A percentile compares a stretch with the other conserved stretches of the same genome.
These are phyloP conservation scores for Sminthurides bifidus DNA, from an alignment of 1,140 invertebrate species.

Conservation along the genomic window DNA sequence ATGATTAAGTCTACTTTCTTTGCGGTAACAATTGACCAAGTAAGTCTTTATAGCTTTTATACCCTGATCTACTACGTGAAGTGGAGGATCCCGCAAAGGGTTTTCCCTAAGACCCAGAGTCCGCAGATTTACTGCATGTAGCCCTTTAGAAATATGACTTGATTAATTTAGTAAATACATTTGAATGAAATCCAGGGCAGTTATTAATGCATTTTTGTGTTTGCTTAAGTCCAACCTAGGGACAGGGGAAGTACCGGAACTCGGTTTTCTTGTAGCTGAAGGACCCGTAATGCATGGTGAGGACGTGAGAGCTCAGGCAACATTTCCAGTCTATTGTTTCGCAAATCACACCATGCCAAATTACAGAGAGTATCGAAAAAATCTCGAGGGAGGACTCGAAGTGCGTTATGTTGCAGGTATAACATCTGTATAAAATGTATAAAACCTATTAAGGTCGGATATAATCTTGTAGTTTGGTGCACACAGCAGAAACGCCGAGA, in stretches of 20 bases:
- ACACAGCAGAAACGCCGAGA: too few relatives aligned
- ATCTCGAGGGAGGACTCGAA: conserved; percentile 9
- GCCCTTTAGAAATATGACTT: neutral
- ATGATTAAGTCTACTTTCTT: too few relatives aligned
- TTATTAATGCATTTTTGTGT: neutral
- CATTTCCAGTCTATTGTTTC: conserved; percentile 10
- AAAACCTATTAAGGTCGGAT: too few relatives aligned
- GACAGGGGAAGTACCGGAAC: conserved; percentile 13
- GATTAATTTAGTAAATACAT: neutral
- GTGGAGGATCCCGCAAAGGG: conserved; percentile 8
- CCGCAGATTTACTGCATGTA: neutral
- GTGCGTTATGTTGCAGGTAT: conserved; percentile 16
- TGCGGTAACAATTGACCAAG: neutral
- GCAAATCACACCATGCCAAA: conserved; percentile 19
- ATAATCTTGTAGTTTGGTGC: too few relatives aligned
- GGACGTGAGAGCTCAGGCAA: conserved; percentile 11
- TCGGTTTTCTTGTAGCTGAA: conserved; percentile 19
- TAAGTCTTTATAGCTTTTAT: neutral
- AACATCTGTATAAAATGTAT: conserved; percentile 18
- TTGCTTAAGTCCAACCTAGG: neutral
- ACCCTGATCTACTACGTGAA: conserved; percentile 1
- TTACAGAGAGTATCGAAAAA: conserved; percentile 18
- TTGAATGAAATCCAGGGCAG: too few relatives aligned
- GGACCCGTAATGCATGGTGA: conserved; percentile 9
- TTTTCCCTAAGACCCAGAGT: conserved; percentile 9